A percentile compares a stretch with the other conserved stretches of the same genome.
phyloP scores from a whole-genome alignment of 2,888 invertebrate genomes.

The Buathra laborator region DNA sequence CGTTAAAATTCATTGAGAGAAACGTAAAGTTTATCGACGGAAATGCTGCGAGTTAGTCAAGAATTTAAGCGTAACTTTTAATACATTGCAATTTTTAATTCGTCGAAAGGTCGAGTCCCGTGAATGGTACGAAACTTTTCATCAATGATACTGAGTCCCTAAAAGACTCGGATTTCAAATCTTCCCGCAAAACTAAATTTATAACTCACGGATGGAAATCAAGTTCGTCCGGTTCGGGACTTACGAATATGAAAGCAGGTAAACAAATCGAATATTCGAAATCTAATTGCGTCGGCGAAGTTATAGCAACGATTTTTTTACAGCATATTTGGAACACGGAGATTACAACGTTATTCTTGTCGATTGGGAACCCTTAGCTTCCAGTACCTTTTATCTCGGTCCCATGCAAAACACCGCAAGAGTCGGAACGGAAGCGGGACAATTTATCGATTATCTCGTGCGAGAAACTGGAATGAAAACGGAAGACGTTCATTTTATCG shows the following conservation, averaged over 20 bases:
- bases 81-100: constrained; percentile 10
- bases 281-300: constrained; percentile 2
- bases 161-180: constrained; percentile 76
- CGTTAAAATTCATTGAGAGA: neutral
- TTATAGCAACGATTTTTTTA: neutral
- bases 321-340: constrained; percentile 82
- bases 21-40: constrained; percentile 13
- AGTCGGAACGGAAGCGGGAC: constrained; percentile 83
- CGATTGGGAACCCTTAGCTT: constrained; percentile 85
- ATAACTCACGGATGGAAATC: constrained; percentile 86
- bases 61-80: neutral
- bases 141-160: constrained; percentile 76
- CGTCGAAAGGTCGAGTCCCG: constrained; percentile 76
- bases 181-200: constrained; percentile 82
- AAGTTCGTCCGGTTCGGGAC: constrained; percentile 83
- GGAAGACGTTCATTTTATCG: constrained; percentile 84
- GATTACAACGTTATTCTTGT: constrained; percentile 85
- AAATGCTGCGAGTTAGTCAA: neutral
- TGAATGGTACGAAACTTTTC: constrained; percentile 76
- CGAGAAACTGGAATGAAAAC: constrained; percentile 79
- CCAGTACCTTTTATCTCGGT: constrained; percentile 83
- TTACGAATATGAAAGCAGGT: constrained; percentile 83
- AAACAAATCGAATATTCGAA: constrained; percentile 44
- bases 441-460: constrained; percentile 84
- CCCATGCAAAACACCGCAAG: constrained; percentile 84